A percentile compares a stretch with the other conserved stretches of the same genome.
Evolutionary conservation across 2,888 invertebrate genomes (phyloP).

Genomic region (Autographa pulchrina): DNA sequence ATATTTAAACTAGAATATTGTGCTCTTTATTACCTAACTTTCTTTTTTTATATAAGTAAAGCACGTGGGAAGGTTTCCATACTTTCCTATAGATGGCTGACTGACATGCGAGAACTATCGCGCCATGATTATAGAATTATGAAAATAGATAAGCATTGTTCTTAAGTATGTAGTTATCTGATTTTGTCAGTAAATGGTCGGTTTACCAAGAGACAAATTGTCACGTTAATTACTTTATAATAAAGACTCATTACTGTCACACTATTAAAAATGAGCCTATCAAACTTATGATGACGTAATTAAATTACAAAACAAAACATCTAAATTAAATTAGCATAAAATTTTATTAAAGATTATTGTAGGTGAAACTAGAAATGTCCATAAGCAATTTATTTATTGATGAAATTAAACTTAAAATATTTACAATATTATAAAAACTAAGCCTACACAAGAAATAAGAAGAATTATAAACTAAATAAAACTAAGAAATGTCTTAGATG

Average conservation of each 20-base stretch:
- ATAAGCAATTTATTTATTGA: no score
- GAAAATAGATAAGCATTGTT: slow-evolving; percentile 23
- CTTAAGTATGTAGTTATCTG: slow-evolving; percentile 11
- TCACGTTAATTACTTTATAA: neutral
- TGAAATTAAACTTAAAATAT: no score
- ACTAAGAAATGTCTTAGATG: neutral
- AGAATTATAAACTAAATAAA: no score
- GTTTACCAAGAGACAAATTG: neutral
- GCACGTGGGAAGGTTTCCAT: slow-evolving; percentile 58
- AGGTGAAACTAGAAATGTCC: neutral
- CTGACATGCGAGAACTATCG: slow-evolving; percentile 42
- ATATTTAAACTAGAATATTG: slow-evolving; percentile 40
- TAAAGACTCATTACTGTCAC: no score
- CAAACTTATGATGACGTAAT: neutral
- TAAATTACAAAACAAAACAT: neutral
- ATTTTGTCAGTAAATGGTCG: neutral
- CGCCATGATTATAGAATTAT: slow-evolving; percentile 26
- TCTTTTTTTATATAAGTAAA: slow-evolving; percentile 52
- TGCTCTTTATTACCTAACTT: slow-evolving; percentile 56
- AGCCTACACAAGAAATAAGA: no score
- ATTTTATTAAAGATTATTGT: neutral
- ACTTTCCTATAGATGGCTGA: slow-evolving; percentile 48
- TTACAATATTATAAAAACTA: no score
- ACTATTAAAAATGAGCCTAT: no score
- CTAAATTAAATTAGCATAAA: neutral